These are phyloP conservation scores for Poeciliopsis infans DNA, from an alignment of 2,797 vertebrate genomes.

Conservation along the genomic window DNA sequence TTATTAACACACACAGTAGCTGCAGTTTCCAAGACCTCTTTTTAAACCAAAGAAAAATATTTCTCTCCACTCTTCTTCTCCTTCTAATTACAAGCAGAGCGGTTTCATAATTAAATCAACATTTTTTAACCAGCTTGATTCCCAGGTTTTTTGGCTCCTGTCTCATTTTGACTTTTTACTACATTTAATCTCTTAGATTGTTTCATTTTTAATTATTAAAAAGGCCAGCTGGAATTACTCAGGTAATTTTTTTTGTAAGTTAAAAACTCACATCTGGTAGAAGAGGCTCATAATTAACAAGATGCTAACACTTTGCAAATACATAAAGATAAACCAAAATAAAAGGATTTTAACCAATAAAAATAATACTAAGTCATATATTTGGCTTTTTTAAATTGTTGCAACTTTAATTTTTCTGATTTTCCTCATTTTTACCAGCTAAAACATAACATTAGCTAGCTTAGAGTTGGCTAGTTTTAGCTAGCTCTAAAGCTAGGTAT, in stretches of 20 bases:
- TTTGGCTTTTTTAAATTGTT: background rate
- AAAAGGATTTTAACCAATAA: background rate
- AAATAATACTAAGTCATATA: background rate
- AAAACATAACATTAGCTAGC: background rate
- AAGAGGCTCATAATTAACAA: background rate
- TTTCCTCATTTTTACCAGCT: background rate
- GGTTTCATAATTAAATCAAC: background rate
- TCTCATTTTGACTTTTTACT: background rate
- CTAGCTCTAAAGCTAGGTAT: background rate
- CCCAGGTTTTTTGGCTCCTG: background rate
- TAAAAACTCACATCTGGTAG: background rate
- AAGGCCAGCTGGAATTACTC: background rate
- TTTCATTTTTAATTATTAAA: background rate
- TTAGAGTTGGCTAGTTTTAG: background rate
- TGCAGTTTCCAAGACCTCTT: conserved; percentile 44
- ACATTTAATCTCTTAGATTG: too few relatives aligned
- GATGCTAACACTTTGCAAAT: background rate
- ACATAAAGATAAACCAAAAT: background rate
- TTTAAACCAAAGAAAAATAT: conserved; percentile 32
- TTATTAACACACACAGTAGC: conserved; percentile 51
- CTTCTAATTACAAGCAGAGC: background rate
- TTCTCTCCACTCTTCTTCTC: background rate
- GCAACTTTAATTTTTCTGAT: background rate
- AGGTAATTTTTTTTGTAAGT: background rate
- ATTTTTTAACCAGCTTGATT: background rate